Percentiles rank a stretch among this genome's conserved stretches.
Conservation (phyloP, 2,888 invertebrate species). For the Epinotia bilunana region DNA sequence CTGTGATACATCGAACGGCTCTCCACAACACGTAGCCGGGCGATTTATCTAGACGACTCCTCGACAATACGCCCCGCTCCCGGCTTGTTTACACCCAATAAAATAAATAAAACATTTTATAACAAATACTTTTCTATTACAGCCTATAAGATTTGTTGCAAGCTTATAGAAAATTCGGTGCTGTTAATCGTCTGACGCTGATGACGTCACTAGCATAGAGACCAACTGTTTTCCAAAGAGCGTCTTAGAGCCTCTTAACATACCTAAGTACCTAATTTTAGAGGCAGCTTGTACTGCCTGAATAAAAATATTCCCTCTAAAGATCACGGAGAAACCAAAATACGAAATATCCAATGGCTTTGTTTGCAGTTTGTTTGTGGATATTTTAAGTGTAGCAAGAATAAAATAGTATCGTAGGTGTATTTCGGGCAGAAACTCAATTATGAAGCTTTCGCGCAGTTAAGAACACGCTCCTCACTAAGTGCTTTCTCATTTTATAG, state of each 20-base stretch:
- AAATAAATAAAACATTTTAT: conserved; percentile 55
- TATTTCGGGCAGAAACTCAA: conserved; percentile 5
- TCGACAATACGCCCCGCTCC: conserved; percentile 53
- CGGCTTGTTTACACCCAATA: conserved; percentile 62
- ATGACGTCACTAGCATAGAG: not conserved
- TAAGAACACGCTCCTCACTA: not conserved
- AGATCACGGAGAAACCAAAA: not conserved
- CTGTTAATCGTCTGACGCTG: not conserved
- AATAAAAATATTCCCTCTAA: conserved; percentile 7
- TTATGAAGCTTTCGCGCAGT: not conserved
- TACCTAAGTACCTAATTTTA: conserved; percentile 3
- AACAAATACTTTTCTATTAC: conserved; percentile 8
- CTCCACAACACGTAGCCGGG: conserved; percentile 65
- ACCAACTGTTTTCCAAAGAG: conserved; percentile 16
- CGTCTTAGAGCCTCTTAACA: not conserved
- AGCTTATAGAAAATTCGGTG: not conserved
- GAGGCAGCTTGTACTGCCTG: not conserved
- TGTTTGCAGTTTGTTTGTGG: conserved; percentile 6
- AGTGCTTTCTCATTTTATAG: not conserved
- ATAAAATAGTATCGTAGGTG: conserved; percentile 3
- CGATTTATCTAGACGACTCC: conserved; percentile 68
- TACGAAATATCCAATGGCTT: not conserved
- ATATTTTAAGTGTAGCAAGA: conserved; percentile 4
- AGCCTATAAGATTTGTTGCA: not conserved
- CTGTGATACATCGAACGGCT: conserved; percentile 66